These are phyloP conservation scores for Podotricha telesiphe DNA, from an alignment of 2,888 invertebrate species.

Conservation along the genomic window DNA sequence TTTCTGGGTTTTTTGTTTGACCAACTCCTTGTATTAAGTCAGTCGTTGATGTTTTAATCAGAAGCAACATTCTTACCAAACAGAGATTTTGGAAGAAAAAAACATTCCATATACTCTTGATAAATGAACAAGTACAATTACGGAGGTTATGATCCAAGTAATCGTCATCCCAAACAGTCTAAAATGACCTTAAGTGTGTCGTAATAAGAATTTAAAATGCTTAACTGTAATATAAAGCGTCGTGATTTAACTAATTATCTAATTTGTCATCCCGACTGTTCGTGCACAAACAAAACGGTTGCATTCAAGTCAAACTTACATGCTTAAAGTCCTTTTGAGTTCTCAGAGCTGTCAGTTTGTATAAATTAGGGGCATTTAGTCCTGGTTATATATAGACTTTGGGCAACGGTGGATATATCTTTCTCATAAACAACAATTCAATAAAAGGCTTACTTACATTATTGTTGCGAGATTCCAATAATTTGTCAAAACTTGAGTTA, in stretches of 20 bases:
- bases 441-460: background rate
- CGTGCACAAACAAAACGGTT: conserved; percentile 51
- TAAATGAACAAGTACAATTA: conserved; percentile 40
- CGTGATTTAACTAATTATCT: conserved; percentile 66
- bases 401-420: conserved; percentile 68
- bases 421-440: conserved; percentile 27
- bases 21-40: conserved; percentile 23
- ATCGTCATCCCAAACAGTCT: conserved; percentile 32
- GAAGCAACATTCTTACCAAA: conserved; percentile 30
- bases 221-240: conserved; percentile 47
- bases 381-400: conserved; percentile 60
- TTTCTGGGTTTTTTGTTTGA: conserved; percentile 8
- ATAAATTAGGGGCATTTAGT: conserved; percentile 67
- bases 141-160: conserved; percentile 37
- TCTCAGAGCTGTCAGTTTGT: conserved; percentile 66
- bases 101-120: conserved; percentile 29
- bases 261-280: conserved; percentile 66
- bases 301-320: conserved; percentile 49
- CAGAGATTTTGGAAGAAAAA: conserved; percentile 17
- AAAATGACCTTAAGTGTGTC: conserved; percentile 45
- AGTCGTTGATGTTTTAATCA: conserved; percentile 16
- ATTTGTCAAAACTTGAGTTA: conserved; percentile 8
- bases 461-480: conserved; percentile 12
- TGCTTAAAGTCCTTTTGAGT: conserved; percentile 49
- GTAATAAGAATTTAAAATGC: conserved; percentile 48